phyloP scores from a whole-genome alignment of 2,888 invertebrate genomes.

The Tenthredo livida region DNA sequence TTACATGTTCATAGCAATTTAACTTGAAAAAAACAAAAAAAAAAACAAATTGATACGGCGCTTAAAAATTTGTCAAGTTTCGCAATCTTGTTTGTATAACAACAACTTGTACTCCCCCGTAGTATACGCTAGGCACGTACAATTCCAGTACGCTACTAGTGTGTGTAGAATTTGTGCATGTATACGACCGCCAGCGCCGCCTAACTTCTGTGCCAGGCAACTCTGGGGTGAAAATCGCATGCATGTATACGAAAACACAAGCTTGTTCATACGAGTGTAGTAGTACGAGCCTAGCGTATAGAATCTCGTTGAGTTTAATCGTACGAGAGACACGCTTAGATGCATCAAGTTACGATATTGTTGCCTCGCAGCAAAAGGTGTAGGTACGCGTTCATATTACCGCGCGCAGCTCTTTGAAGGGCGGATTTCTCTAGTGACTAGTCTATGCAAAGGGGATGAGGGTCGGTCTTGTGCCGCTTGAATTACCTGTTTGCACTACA shows the following conservation, averaged over 20 bases:
- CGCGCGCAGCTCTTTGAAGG: slow-evolving; percentile 9
- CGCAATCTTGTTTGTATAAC: background rate
- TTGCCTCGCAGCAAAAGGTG: background rate
- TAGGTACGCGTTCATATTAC: background rate
- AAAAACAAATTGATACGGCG: too few relatives aligned
- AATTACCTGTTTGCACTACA: slow-evolving; percentile 18
- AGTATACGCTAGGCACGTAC: too few relatives aligned
- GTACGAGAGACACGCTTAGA: slow-evolving; percentile 10
- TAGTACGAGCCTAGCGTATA: too few relatives aligned
- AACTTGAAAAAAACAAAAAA: too few relatives aligned
- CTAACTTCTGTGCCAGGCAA: too few relatives aligned
- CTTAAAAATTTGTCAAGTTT: background rate
- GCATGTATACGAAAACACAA: too few relatives aligned
- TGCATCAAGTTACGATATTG: slow-evolving; percentile 31
- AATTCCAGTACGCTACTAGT: too few relatives aligned
- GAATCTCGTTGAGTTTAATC: slow-evolving; percentile 2
- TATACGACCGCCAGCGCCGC: too few relatives aligned
- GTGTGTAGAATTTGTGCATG: too few relatives aligned
- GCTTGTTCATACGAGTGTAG: too few relatives aligned
- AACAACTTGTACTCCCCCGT: background rate
- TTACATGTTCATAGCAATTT: too few relatives aligned
- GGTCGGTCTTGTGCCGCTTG: background rate
- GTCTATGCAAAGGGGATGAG: background rate
- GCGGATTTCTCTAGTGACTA: slow-evolving; percentile 7
- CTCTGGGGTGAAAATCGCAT: too few relatives aligned